phyloP scores from a whole-genome alignment of 2,113 vertebrate genomes.

The Balaeniceps rex region DNA sequence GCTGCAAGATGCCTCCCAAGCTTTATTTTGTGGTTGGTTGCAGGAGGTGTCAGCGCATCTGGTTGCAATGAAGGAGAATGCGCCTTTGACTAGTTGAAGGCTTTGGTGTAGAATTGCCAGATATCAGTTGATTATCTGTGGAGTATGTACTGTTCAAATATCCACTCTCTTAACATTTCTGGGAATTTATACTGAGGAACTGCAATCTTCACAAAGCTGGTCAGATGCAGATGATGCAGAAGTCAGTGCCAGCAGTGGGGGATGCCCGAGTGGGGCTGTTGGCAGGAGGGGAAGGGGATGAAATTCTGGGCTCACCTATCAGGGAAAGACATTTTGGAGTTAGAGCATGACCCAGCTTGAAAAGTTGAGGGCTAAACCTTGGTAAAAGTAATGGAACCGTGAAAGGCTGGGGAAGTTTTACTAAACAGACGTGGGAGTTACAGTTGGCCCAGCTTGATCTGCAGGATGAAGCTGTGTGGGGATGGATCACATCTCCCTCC shows the following conservation, averaged over 20 bases:
- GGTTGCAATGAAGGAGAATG: too few species aligned
- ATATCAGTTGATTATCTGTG: not conserved
- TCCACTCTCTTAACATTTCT: not conserved
- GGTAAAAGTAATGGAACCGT: not conserved
- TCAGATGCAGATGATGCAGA: not conserved
- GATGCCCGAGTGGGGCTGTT: not conserved
- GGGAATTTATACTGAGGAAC: not conserved
- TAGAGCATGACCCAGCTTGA: not conserved
- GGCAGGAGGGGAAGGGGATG: not conserved
- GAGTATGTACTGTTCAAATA: not conserved
- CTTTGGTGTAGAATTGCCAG: not conserved
- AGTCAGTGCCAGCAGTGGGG: not conserved
- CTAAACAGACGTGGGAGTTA: fast-evolving
- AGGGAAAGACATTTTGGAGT: not conserved
- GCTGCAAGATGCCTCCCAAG: not conserved
- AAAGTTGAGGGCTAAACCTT: not conserved
- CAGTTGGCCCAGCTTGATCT: not conserved
- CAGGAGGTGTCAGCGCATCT: not conserved
- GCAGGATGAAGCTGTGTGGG: not conserved
- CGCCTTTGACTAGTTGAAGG: not conserved
- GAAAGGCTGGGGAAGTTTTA: not conserved
- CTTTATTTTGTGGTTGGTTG: not conserved
- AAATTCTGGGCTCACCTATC: not conserved
- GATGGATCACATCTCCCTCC: not conserved
- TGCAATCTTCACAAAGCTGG: not conserved